phyloP scores from a whole-genome alignment of 2,113 vertebrate genomes.

The Eurypyga helias region DNA sequence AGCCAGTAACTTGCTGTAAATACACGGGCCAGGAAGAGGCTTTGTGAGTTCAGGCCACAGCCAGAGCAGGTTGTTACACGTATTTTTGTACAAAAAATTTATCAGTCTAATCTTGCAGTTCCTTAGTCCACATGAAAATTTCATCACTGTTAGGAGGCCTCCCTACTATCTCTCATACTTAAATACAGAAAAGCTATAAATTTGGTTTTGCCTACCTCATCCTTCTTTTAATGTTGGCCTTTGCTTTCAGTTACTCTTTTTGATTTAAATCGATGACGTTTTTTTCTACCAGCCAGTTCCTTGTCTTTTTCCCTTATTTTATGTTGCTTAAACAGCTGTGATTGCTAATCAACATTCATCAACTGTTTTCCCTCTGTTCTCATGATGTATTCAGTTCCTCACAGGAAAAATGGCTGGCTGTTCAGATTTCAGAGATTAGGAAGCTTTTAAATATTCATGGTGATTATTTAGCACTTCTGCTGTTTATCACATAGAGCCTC shows the following conservation, averaged over 20 bases:
- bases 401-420: not conserved
- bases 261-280: not conserved
- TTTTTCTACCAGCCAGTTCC: not conserved
- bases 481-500: not conserved
- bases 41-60: not conserved
- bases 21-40: not conserved
- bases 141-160: not conserved
- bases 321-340: not conserved
- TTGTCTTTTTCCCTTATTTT: not conserved
- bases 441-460: not conserved
- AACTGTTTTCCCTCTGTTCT: not conserved
- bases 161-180: not conserved
- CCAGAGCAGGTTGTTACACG: not conserved
- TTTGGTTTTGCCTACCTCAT: not conserved
- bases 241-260: not conserved
- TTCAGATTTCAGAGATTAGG: not conserved
- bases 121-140: not conserved
- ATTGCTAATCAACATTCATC: not conserved
- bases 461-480: constrained; percentile 13
- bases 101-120: not conserved
- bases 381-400: not conserved
- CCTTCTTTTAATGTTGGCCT: not conserved
- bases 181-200: not conserved
- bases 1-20: not conserved
- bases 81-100: not conserved